Evolutionary conservation across 2,797 vertebrate genomes (phyloP), one percentile per base, ranked within the genome.

Genomic region (Mus spretus): DNA sequence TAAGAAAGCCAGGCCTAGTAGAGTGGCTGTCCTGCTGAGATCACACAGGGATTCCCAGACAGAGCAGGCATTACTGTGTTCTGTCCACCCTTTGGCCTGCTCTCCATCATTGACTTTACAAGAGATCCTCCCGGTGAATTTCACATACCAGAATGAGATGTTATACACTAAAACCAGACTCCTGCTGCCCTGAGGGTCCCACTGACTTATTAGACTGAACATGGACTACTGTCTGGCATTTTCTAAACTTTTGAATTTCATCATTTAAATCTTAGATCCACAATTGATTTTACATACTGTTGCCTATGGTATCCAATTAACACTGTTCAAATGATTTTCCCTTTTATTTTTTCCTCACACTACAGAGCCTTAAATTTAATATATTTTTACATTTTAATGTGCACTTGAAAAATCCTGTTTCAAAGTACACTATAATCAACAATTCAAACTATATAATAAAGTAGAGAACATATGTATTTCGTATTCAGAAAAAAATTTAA

Each of bases 1-100:
- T 98, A 97, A 97, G 89, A 57, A 97, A 93, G 24, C 78, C 84
- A 93, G 96, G 70, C 72, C 80, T 55, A 86, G 94, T 44, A 59
- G 44, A 88, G 22, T 90, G 59, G 53, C 75, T 93, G 93, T 74
- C 53, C 84, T 93, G 55, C 70, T 90, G 89, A 63, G 88, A 95
- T 97, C 87, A 92, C 57, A 82, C 70, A 90, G 84, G 55, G 65
- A 97, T 88, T 93, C 63, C 53, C 74, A 93, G 85, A 63, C 90
- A 87, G 61, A 92, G 75, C 67, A 91, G 88, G 80, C 84, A 77
- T 93, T 91, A 80, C 37, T 50, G 70, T 61, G 61, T 95, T 87
- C 85, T 90, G 55, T 90, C 78, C 28, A 6, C 26, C 14, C n/a
- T 6, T 50, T 40, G 89, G 86, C 53, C 97, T 97, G 86, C 90